A percentile compares a stretch with the other conserved stretches of the same genome.
These are phyloP conservation scores for Canis aureus DNA, from an alignment of 2,113 vertebrate genomes.

Conservation along the genomic window DNA sequence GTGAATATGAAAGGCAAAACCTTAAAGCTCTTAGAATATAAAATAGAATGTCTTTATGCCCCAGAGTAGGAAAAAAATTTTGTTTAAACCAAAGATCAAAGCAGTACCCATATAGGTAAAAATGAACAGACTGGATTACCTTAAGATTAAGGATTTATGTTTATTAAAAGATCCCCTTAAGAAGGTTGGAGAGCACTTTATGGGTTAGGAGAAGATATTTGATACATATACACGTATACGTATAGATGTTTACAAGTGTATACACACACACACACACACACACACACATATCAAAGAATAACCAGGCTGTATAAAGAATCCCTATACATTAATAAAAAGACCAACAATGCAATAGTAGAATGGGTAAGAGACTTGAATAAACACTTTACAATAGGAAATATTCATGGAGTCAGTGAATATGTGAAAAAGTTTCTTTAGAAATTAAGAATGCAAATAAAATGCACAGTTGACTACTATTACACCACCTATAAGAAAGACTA, in stretches of 20 bases:
- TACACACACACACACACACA: not conserved
- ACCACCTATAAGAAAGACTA: not conserved
- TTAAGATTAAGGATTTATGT: not conserved
- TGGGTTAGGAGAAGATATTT: conserved; percentile 1
- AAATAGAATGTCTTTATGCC: not conserved
- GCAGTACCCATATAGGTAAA: not conserved
- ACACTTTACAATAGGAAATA: not conserved
- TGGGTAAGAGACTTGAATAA: not conserved
- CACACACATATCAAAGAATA: not conserved
- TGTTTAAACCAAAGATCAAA: not conserved
- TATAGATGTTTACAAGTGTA: not conserved
- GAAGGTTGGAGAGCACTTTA: not conserved
- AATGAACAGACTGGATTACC: not conserved
- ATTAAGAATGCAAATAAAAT: not conserved
- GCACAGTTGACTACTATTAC: not conserved
- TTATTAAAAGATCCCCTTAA: not conserved
- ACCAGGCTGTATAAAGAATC: not conserved
- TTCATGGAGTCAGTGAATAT: not conserved
- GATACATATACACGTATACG: not conserved
- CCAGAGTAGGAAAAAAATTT: not conserved
- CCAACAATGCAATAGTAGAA: not conserved
- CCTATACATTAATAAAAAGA: not conserved
- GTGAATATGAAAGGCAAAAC: not conserved
- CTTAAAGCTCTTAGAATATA: not conserved
- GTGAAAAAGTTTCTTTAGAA: not conserved